phyloP scores from a whole-genome alignment of 2,888 invertebrate species.

The Adela reaumurella region DNA sequence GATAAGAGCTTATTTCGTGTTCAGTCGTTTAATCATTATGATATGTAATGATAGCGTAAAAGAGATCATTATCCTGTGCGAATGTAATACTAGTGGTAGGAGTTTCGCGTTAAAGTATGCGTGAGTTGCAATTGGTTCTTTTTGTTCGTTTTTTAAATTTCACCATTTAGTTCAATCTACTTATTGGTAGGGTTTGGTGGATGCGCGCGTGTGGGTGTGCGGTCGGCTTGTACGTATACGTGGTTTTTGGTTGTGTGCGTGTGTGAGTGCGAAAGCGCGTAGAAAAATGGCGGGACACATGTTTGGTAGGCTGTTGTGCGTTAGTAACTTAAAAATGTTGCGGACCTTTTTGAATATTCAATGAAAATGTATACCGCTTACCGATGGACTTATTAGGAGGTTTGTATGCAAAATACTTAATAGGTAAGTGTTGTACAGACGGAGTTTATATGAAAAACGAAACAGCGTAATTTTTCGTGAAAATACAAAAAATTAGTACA shows the following conservation, averaged over 20 bases:
- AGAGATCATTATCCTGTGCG: no score
- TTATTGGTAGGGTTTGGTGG: constrained; percentile 31
- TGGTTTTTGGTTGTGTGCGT: not conserved
- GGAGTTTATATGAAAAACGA: no score
- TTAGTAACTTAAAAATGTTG: not conserved
- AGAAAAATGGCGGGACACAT: constrained; percentile 4
- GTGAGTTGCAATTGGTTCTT: constrained; percentile 40
- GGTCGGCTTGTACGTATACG: constrained; percentile 24
- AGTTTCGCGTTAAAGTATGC: constrained; percentile 30
- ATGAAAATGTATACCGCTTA: no score
- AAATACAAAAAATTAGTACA: no score
- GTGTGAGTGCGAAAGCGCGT: constrained; percentile 3
- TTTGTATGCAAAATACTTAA: no score
- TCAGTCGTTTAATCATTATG: no score
- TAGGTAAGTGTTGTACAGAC: no score
- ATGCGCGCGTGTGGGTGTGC: constrained; percentile 34
- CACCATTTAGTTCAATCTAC: constrained; percentile 58
- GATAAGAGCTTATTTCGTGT: no score
- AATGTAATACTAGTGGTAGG: not conserved
- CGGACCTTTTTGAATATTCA: no score
- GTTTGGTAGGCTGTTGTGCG: not conserved
- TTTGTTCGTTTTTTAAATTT: constrained; percentile 55
- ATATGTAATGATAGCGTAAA: no score
- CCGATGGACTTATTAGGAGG: no score
- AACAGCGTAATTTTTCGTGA: no score